Evolutionary conservation across 2,113 vertebrate genomes (phyloP).

Genomic region (Triplophysa siluroides): DNA sequence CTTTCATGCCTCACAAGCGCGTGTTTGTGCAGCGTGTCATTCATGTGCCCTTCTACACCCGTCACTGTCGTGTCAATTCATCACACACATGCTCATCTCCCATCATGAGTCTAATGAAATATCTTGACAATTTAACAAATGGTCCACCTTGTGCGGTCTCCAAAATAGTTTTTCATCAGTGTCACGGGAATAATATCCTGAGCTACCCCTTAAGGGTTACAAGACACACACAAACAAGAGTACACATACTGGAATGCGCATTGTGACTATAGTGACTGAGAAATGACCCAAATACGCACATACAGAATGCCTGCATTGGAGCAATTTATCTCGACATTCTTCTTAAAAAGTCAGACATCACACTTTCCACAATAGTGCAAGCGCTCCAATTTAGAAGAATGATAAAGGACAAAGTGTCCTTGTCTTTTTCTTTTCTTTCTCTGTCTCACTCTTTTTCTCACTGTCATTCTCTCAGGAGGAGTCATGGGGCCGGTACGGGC

Average conservation of each 20-base stretch:
- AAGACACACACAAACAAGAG: background rate
- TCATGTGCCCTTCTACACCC: constrained; percentile 59
- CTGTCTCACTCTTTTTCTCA: constrained; percentile 20
- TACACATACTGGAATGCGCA: background rate
- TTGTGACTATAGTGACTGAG: too few species aligned
- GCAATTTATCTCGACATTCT: background rate
- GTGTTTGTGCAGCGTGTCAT: constrained; percentile 43
- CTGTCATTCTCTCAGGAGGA: constrained; percentile 61
- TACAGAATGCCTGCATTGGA: background rate
- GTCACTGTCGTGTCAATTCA: constrained; percentile 62
- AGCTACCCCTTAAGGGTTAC: constrained; percentile 16
- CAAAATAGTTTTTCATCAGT: constrained; percentile 58
- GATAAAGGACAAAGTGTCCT: constrained; percentile 22
- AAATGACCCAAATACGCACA: background rate
- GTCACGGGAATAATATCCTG: constrained; percentile 53
- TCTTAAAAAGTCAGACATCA: background rate
- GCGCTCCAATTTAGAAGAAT: constrained; percentile 23
- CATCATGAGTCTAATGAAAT: constrained; percentile 66
- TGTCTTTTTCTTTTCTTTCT: constrained; percentile 1
- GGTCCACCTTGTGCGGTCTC: constrained; percentile 41
- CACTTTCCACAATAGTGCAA: background rate
- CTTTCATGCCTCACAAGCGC: constrained; percentile 18
- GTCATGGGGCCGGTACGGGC: constrained; percentile 72
- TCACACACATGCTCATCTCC: constrained; percentile 55
- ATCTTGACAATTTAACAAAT: constrained; percentile 64